Percentiles rank a stretch among this genome's conserved stretches.
Evolutionary conservation across 2,113 vertebrate genomes (phyloP).

Genomic region (Xenotilapia caudafasciata): DNA sequence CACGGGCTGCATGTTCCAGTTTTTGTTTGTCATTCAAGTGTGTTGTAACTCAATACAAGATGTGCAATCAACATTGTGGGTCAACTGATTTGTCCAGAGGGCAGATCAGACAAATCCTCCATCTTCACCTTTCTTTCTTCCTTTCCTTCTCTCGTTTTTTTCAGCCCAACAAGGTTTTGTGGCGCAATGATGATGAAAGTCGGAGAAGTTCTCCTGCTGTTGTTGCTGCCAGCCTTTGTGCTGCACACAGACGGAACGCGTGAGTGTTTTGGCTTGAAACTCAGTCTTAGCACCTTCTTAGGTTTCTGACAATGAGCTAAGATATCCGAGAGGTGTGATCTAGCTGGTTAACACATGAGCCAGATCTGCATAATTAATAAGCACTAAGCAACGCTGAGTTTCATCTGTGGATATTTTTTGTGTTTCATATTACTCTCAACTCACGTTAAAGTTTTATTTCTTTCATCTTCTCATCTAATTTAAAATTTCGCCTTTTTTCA

Average conservation of each 20-base stretch:
- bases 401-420: neutral
- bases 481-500: neutral
- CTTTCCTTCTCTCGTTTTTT: neutral
- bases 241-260: neutral
- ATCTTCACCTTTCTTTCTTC: neutral
- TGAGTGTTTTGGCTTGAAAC: slow-evolving; percentile 29
- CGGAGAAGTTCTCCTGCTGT: neutral
- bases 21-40: neutral
- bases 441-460: neutral
- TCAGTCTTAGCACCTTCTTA: neutral
- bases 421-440: neutral
- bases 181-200: slow-evolving; percentile 46
- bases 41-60: neutral
- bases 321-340: neutral
- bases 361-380: neutral
- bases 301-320: neutral
- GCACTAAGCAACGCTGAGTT: neutral
- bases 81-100: neutral
- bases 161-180: neutral
- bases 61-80: neutral
- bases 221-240: slow-evolving; percentile 19
- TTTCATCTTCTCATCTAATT: neutral
- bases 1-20: neutral
- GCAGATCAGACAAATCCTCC: neutral
- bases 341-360: neutral